Evolutionary conservation across 2,113 vertebrate species (phyloP).

Genomic region (Vulpes lagopus): DNA sequence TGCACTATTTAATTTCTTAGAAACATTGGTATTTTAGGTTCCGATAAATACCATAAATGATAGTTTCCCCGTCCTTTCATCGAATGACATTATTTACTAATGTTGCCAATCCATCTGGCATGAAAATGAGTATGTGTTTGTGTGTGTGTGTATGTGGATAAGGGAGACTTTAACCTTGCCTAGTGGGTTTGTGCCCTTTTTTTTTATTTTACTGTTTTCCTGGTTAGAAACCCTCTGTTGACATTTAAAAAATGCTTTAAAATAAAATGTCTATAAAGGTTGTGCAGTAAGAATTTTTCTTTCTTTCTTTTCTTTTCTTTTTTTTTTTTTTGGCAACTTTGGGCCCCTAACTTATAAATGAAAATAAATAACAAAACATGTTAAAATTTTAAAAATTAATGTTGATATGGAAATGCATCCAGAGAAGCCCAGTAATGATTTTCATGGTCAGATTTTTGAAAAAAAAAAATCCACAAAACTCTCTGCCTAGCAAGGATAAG

Average conservation of each 20-base stretch:
- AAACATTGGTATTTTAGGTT: constrained; percentile 52
- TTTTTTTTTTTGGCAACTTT: constrained; percentile 44
- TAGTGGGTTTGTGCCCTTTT: constrained; percentile 23
- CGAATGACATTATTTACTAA: constrained; percentile 66
- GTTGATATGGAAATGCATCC: constrained; percentile 39
- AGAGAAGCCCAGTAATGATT: constrained; percentile 47
- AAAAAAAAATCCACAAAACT: not conserved
- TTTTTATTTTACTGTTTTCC: constrained; percentile 57
- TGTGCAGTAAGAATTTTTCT: constrained; percentile 65
- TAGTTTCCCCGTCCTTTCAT: constrained; percentile 56
- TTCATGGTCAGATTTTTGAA: constrained; percentile 58
- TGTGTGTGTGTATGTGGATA: not conserved
- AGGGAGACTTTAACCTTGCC: constrained; percentile 40
- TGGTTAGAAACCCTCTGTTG: constrained; percentile 57
- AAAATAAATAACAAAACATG: constrained; percentile 60
- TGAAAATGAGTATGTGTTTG: not conserved
- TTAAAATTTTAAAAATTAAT: constrained; percentile 60
- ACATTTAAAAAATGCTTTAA: constrained; percentile 69
- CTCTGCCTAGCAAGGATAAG: not conserved
- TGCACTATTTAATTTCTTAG: constrained; percentile 54
- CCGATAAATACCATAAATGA: constrained; percentile 68
- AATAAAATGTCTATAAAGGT: constrained; percentile 57
- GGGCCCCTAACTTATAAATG: constrained; percentile 13
- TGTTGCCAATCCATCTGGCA: constrained; percentile 53
- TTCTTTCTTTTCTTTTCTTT: constrained; percentile 22